Conservation (phyloP, 2,113 vertebrate species). For the Bettongia penicillata region DNA sequence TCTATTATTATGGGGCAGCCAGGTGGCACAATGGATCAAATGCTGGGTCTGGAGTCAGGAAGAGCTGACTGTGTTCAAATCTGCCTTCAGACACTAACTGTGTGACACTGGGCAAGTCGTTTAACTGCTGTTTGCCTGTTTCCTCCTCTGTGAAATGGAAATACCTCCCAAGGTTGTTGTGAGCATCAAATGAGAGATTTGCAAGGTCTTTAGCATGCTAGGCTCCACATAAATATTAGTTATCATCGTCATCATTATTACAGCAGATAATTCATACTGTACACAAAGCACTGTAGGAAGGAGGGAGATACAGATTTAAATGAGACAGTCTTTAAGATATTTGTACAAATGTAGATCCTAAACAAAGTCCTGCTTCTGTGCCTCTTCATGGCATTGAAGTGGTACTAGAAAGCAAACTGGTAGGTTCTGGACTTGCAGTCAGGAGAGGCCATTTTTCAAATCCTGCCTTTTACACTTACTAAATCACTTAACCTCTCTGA, state of each 20-base stretch:
- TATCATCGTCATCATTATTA: background rate
- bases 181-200: background rate
- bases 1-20: background rate
- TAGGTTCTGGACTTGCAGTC: background rate
- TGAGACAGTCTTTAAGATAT: background rate
- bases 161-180: background rate
- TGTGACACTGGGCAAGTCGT: background rate
- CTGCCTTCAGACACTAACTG: background rate
- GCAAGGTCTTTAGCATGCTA: background rate
- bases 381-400: background rate
- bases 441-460: background rate
- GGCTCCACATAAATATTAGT: background rate
- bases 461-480: background rate
- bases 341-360: background rate
- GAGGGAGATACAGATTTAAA: background rate
- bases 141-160: background rate
- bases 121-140: background rate
- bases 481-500: background rate
- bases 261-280: background rate
- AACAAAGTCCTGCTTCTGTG: background rate
- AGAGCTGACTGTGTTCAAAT: background rate
- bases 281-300: background rate
- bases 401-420: background rate
- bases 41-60: background rate
- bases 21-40: background rate